phyloP scores from a whole-genome alignment of 2,113 vertebrate genomes.

The Myocastor coypus region DNA sequence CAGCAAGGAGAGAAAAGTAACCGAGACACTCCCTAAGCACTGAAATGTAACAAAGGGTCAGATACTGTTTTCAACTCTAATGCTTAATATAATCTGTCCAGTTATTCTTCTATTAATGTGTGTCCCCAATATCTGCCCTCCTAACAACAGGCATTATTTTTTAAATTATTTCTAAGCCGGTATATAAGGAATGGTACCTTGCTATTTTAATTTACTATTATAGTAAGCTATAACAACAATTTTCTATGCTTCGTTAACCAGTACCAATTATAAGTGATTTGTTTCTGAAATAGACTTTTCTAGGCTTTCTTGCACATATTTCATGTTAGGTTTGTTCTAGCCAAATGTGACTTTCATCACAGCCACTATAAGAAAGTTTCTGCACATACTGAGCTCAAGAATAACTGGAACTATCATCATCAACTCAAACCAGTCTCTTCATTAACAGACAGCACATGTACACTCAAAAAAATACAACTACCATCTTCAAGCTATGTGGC shows the following conservation, averaged over 20 bases:
- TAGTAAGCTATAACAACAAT: background rate
- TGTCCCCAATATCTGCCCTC: background rate
- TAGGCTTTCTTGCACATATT: background rate
- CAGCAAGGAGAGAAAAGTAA: no score
- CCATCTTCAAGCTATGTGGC: conserved; percentile 99
- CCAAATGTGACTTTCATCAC: conserved; percentile 99
- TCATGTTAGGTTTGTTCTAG: conserved; percentile 83
- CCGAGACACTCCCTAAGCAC: background rate
- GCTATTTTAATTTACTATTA: background rate
- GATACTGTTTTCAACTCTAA: background rate
- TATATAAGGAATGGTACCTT: background rate
- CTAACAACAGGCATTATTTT: background rate
- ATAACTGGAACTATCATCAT: conserved; percentile 97
- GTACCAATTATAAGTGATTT: background rate
- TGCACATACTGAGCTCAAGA: conserved; percentile 98
- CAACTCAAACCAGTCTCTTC: conserved; percentile 97
- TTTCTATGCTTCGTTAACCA: background rate
- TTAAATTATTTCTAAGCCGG: background rate
- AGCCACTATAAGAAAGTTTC: conserved; percentile 99
- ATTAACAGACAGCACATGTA: conserved; percentile 98
- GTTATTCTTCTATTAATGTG: background rate
- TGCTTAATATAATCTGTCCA: background rate
- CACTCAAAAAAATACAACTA: conserved; percentile 99
- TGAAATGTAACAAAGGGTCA: background rate
- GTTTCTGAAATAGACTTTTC: background rate